A percentile compares a stretch with the other conserved stretches of the same genome.
Conservation (phyloP, 2,113 vertebrate species). For the Galemys pyrenaicus region DNA sequence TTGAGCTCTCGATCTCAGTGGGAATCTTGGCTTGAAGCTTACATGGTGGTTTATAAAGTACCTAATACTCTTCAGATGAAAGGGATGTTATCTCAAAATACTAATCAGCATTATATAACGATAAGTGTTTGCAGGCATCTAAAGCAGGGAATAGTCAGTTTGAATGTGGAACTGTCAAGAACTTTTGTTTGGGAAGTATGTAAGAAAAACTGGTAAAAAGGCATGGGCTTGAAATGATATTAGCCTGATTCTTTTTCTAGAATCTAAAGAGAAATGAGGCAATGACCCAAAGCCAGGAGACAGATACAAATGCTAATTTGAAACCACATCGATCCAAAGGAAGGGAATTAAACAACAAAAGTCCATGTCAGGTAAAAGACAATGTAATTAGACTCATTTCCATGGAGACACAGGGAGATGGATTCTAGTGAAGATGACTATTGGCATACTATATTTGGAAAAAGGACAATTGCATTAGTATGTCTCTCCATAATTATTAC, state of each 20-base stretch:
- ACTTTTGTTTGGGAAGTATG: background rate
- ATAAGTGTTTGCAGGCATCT: background rate
- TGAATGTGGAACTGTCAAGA: background rate
- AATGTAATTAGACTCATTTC: conserved; percentile 48
- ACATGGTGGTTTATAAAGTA: background rate
- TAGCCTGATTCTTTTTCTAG: background rate
- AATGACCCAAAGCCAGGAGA: background rate
- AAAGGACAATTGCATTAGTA: background rate
- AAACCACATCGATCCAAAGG: background rate
- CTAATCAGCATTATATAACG: conserved; percentile 28
- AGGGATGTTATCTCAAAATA: background rate
- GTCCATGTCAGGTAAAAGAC: conserved; percentile 18
- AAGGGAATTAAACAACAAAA: conserved; percentile 2
- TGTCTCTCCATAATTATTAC: background rate
- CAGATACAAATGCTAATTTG: conserved; percentile 33
- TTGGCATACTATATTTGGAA: background rate
- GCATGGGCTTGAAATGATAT: background rate
- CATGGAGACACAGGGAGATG: background rate
- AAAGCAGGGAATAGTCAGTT: background rate
- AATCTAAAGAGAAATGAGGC: conserved; percentile 18
- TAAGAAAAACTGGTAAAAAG: background rate
- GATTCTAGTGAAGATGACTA: background rate
- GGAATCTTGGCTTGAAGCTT: background rate
- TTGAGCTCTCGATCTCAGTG: background rate
- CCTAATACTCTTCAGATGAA: conserved; percentile 32